These are phyloP conservation scores for Ptilorrhoa leucosticta DNA, from an alignment of 2,113 vertebrate species.

Conservation along the genomic window DNA sequence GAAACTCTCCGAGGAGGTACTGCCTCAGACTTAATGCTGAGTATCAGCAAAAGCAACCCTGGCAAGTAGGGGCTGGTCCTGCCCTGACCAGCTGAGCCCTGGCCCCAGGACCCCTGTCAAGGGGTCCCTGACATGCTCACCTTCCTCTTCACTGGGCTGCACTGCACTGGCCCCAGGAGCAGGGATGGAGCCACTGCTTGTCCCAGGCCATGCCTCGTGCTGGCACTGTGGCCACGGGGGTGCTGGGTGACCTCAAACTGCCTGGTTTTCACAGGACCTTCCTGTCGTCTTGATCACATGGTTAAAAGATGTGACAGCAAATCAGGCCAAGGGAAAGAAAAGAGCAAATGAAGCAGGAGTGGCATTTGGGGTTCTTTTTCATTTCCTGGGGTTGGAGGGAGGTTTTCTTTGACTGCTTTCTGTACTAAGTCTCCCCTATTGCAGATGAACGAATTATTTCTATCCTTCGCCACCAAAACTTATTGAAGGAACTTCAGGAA, in stretches of 20 bases:
- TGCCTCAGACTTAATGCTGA: background rate
- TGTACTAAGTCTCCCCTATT: background rate
- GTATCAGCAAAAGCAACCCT: background rate
- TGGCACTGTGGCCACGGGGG: rapidly evolving
- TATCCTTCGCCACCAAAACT: slow-evolving; percentile 87
- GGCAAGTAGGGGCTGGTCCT: background rate
- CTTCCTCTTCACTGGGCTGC: background rate
- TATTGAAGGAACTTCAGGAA: slow-evolving; percentile 90
- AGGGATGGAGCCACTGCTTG: background rate
- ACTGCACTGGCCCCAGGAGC: background rate
- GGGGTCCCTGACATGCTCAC: background rate
- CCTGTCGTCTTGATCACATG: rapidly evolving
- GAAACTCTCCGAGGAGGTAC: slow-evolving; percentile 85
- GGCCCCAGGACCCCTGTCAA: background rate
- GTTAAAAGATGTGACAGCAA: background rate
- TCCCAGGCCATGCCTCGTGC: background rate
- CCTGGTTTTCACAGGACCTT: background rate
- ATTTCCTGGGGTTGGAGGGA: background rate
- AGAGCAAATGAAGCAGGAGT: background rate
- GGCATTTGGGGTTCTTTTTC: background rate
- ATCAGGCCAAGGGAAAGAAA: background rate
- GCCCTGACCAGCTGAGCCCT: background rate
- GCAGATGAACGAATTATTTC: slow-evolving; percentile 89
- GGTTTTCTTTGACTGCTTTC: background rate
- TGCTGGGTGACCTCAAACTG: background rate